Base-by-base conservation (phyloP, 2,888 invertebrate species). In the Macrosoma leucophasiata region DNA sequence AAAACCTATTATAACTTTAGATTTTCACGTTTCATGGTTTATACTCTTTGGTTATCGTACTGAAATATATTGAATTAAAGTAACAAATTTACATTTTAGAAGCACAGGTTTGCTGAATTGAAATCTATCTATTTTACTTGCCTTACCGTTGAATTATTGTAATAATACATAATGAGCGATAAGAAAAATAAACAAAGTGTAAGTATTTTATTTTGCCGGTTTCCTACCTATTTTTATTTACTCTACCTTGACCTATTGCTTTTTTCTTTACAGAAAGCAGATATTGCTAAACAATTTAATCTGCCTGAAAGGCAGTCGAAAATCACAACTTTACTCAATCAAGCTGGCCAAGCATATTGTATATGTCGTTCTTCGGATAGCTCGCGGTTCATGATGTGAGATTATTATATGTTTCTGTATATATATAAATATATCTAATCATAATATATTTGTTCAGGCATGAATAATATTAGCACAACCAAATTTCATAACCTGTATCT, bases 351-450 rank as follows among this genome's bases (percentile, higher is more conserved):
- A 76, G 93, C 94, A 0, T 98, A 98, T 68, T 98, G 98, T 66
- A 93, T 98, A 52, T 98, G 98, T 65, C 88, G 97, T 23, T 93
- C 96, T 4, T 94, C 96, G 0, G 97, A 98, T 64, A 95, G 95
- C 48, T 94, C 94, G 1, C 87, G 97, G 28, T 98, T 98, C 74
- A 98, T 98, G 98, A 98, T 98, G 94, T 94, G 75, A 86, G 89
- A 76, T 37, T 30, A 4, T 8, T 25, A 13, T 33, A 10, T 5
- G 10, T 18, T 31, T 9, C 11, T 4, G 2, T 18, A 21, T 20
- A 18, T 28, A 8, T 9, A 14, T 14, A 29, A 8, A n/a, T 10
- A 13, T 17, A 10, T 22, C 19, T 9, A 2, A 14, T 37, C n/a
- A 7, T 24, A 9, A 5, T 10, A 27, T 20, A 19, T 19, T 11